Base-by-base conservation (phyloP, 2,113 vertebrate genomes). In the Polypterus bichir region DNA sequence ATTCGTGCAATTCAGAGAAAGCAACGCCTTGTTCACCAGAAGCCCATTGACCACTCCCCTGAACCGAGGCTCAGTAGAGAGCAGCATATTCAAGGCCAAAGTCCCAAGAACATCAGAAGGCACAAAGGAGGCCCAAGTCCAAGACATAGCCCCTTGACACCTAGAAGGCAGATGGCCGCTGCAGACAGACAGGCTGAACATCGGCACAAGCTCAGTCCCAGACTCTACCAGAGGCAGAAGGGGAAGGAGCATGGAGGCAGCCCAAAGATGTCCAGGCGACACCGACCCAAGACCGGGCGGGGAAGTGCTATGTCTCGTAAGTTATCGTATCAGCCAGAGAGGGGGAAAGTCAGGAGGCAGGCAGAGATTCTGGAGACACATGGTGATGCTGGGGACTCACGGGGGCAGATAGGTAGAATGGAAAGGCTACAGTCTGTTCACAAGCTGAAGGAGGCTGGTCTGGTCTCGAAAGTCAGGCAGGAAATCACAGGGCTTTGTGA, bases 371-470 rank as follows among this genome's bases (percentile, higher is more conserved):
- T 7, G 5, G 48, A 44, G 9, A 4, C 11, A 57, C n/a, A 57
- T 3, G 3, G 7, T 3, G 7, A 47, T 27, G 27, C 27, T 27
- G 27, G 27, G 7, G 45, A 56, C 5, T 3, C 54, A 0, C 10
- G 46, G 3, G 1, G 11, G 48, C 5, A 5, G n/a, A 9, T 44
- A 8, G 27, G 7, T 2, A 4, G 7, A n/a, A 53, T 51, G 49
- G 47, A 9, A n/a, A 4, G 9, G 52, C 66, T 62, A 8, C 59
- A 54, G 9, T 68, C 66, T 3, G 66, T 68, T 44, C 62, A 62
- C 61, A 62, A 68, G 44, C 49, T 68, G 52, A 63, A 56, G 48
- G 66, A 65, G 44, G 66, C 66, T 49, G 66, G 62, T 48, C 51
- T 68, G 49, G 66, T 68, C 6, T 54, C 65, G 46, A 68, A 57